Base-by-base conservation (phyloP, 1,140 invertebrate species). In the Drosophila funebris region DNA sequence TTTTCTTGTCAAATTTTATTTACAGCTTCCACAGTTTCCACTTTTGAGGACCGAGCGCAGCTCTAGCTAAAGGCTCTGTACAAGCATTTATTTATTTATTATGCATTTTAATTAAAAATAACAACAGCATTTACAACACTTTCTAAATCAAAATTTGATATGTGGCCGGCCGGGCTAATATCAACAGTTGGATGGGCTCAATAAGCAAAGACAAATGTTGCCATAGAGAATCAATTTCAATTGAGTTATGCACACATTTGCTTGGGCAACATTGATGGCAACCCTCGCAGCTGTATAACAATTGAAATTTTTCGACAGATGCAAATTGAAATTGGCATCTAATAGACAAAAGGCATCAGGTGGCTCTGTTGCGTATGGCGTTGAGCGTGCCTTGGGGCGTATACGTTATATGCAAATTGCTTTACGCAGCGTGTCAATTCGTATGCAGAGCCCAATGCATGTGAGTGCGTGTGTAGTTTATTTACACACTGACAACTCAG, bases 401-500 rank as follows among this genome's bases (percentile, higher is more conserved):
- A 58, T 76, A 29, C 27, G 63, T 60, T 60, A 58, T 62, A 74
- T 84, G 73, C 70, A 71, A 85, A 84, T 87, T 87, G 57, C 83
- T 85, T 82, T 76, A 85, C 82, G 73, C 73, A 62, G 43, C 37
- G 66, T 54, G 53, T 63, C 69, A 62, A 56, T 54, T 73, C n/a
- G 68, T 73, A 50, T 73, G 73, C 41, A 13, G 41, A 24, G 24
- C 52, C 37, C 54, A 56, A 41, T 64, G 74, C 56, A 74, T 44
- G 48, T 37, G 52, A 36, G 43, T 50, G 29, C 69, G 69, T 11
- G n/a, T 29, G 13, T 31, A 48, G 71, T 69, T 87, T 81, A 87
- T 85, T 84, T 76, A 84, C 83, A 64, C 78, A 72, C 56, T 78
- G 74, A 66, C 78, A 88, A 78, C 82, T 54, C 81, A 75, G 61